Percentiles rank a stretch among this genome's conserved stretches.
Evolutionary conservation across 2,797 vertebrate species (phyloP).

Genomic region (Chelidonichthys spinosus): DNA sequence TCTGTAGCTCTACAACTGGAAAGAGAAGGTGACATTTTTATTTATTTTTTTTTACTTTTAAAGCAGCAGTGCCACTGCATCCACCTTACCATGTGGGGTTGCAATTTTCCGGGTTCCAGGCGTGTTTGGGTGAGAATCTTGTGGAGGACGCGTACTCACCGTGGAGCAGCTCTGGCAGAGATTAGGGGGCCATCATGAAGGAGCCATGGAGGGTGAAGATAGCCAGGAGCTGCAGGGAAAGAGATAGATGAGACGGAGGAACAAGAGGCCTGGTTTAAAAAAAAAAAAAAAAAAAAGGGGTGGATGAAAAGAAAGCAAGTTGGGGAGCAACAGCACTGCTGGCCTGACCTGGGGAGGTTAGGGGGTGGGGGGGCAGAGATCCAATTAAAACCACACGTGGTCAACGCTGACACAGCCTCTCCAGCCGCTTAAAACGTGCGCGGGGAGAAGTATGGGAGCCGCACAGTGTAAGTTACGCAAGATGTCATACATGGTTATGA

Average conservation of each 20-base stretch:
- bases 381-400: slow-evolving; percentile 83
- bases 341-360: slow-evolving; percentile 76
- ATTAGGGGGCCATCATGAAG: slow-evolving; percentile 76
- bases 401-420: slow-evolving; percentile 67
- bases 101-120: slow-evolving; percentile 47
- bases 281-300: slow-evolving; percentile 34
- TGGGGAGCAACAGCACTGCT: slow-evolving; percentile 70
- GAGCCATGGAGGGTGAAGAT: slow-evolving; percentile 75
- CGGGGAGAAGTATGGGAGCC: slow-evolving; percentile 47
- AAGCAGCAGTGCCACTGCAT: slow-evolving; percentile 41
- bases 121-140: slow-evolving; percentile 47
- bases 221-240: slow-evolving; percentile 76
- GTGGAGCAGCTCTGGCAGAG: slow-evolving; percentile 71
- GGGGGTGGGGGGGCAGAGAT: slow-evolving; percentile 56
- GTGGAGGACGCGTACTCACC: slow-evolving; percentile 71
- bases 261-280: slow-evolving; percentile 66
- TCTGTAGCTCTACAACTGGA: slow-evolving; percentile 35
- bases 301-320: slow-evolving; percentile 80
- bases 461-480: slow-evolving; percentile 65
- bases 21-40: slow-evolving; percentile 24
- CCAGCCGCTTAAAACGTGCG: slow-evolving; percentile 24
- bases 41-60: background rate
- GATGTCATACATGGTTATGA: slow-evolving; percentile 76
- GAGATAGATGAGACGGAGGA: slow-evolving; percentile 75
- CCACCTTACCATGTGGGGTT: slow-evolving; percentile 46